These are phyloP conservation scores for Xenopus borealis DNA, from an alignment of 2,113 vertebrate species.

Conservation along the genomic window DNA sequence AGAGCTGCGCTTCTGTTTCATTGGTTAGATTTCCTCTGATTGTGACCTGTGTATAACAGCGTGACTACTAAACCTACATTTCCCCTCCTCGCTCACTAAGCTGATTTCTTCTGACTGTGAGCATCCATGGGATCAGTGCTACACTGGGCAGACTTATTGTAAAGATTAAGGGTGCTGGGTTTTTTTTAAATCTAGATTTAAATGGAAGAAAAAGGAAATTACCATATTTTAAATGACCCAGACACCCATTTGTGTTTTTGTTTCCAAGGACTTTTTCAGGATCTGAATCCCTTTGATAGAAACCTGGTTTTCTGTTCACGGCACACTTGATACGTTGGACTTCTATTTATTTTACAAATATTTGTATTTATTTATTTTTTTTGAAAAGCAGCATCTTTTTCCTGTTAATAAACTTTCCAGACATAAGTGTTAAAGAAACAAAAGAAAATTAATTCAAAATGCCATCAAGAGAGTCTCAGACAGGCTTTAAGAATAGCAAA, in stretches of 20 bases:
- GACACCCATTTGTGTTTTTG: background rate
- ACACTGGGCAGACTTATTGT: background rate
- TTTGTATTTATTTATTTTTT: background rate
- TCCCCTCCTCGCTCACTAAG: slow-evolving; percentile 58
- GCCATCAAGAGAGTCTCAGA: slow-evolving; percentile 87
- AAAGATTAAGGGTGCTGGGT: slow-evolving; percentile 3
- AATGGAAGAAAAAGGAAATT: slow-evolving; percentile 17
- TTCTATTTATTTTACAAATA: background rate
- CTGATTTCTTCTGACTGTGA: slow-evolving; percentile 41
- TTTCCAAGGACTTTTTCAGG: slow-evolving; percentile 4
- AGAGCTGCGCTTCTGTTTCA: slow-evolving; percentile 63
- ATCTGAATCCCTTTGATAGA: background rate
- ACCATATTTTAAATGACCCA: background rate
- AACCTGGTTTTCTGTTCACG: no score
- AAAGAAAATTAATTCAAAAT: slow-evolving; percentile 63
- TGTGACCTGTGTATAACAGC: slow-evolving; percentile 72
- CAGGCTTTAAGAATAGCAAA: slow-evolving; percentile 70
- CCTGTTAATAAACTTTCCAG: background rate
- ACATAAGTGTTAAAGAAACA: slow-evolving; percentile 42
- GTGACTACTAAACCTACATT: slow-evolving; percentile 64
- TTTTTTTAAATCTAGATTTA: slow-evolving; percentile 4
- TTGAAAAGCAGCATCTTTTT: background rate
- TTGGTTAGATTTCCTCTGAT: slow-evolving; percentile 70
- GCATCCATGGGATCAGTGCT: slow-evolving; percentile 14
- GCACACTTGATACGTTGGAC: no score